Evolutionary conservation across 2,888 invertebrate genomes (phyloP).

Genomic region (Allygus modestus): DNA sequence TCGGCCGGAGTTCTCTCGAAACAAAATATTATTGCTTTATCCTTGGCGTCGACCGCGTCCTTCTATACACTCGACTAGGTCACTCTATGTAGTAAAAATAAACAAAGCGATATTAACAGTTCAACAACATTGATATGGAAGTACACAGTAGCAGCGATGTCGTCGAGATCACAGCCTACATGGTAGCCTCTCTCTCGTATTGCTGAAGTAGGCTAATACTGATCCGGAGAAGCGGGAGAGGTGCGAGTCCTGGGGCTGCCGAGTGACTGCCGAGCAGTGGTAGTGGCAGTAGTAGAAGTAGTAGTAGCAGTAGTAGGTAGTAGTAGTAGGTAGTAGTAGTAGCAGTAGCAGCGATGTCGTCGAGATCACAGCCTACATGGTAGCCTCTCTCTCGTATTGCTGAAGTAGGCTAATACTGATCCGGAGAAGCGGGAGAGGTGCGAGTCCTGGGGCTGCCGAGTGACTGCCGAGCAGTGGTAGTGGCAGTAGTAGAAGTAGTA

Average conservation of each 20-base stretch:
- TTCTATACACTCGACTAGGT: slow-evolving; percentile 43
- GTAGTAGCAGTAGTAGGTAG: no score
- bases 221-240: neutral
- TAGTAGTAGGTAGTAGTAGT: no score
- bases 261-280: no score
- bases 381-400: slow-evolving; percentile 44
- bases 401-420: slow-evolving; percentile 43
- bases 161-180: slow-evolving; percentile 55
- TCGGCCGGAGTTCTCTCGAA: slow-evolving; percentile 29
- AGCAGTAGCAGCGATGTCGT: slow-evolving; percentile 49
- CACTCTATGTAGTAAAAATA: slow-evolving; percentile 61
- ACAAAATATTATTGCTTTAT: slow-evolving; percentile 62
- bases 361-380: slow-evolving; percentile 54
- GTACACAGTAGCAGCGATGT: slow-evolving; percentile 60
- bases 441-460: neutral
- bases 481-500: no score
- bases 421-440: neutral
- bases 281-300: no score
- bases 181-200: slow-evolving; percentile 37
- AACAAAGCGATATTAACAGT: slow-evolving; percentile 63
- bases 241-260: neutral
- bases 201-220: slow-evolving; percentile 45
- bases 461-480: no score
- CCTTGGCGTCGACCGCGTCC: slow-evolving; percentile 53
- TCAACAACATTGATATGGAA: slow-evolving; percentile 65